Percentiles rank a stretch among this genome's conserved stretches.
phyloP scores from a whole-genome alignment of 2,888 invertebrate species.

The Diarsia rubi region DNA sequence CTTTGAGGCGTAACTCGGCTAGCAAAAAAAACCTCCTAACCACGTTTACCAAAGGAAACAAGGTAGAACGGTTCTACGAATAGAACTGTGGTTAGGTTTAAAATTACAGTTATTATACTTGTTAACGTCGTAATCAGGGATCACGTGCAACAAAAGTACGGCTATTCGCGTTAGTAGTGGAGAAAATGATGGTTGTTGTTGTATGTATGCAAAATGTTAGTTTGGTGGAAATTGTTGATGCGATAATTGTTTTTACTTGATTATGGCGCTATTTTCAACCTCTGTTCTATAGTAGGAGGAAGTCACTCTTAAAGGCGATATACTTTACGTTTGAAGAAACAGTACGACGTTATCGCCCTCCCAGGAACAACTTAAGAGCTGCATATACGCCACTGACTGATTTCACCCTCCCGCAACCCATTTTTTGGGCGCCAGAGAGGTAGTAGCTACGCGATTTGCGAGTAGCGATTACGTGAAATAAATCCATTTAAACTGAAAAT shows the following conservation, averaged over 20 bases:
- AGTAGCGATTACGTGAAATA: too few species aligned
- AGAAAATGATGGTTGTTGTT: conserved; percentile 59
- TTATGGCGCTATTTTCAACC: not conserved
- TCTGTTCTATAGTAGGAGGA: not conserved
- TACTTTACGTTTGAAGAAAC: not conserved
- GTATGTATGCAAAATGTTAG: conserved; percentile 39
- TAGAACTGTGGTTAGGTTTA: conserved; percentile 75
- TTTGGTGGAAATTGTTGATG: conserved; percentile 31
- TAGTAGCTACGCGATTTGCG: too few species aligned
- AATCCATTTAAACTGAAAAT: too few species aligned
- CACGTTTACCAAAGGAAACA: conserved; percentile 76
- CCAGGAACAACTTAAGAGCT: not conserved
- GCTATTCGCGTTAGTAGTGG: conserved; percentile 66
- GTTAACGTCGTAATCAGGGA: conserved; percentile 74
- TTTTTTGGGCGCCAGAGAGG: too few species aligned
- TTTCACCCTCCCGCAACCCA: too few species aligned
- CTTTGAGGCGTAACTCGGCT: conserved; percentile 51
- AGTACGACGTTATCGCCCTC: not conserved
- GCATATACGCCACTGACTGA: too few species aligned
- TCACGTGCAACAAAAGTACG: conserved; percentile 72
- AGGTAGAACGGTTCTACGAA: conserved; percentile 78
- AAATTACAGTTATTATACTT: conserved; percentile 83
- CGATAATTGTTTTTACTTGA: conserved; percentile 42
- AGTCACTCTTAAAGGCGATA: not conserved
- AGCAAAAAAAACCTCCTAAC: conserved; percentile 69